Evolutionary conservation across 2,888 invertebrate genomes (phyloP).

Genomic region (Tholera decimalis): DNA sequence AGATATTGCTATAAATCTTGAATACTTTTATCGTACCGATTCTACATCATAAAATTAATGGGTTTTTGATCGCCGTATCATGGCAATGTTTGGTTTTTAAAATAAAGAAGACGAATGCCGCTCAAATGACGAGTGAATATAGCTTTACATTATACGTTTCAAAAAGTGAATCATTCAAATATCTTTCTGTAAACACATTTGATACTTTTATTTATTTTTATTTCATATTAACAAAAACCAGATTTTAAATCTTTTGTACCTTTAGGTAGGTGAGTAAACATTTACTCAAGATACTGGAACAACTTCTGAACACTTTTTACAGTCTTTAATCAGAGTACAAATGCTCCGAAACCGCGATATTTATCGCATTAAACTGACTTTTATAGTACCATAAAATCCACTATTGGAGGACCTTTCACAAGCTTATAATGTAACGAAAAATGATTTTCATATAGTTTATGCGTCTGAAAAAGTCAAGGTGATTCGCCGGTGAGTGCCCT

Average conservation of each 20-base stretch:
- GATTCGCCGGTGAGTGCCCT: slow-evolving; percentile 58
- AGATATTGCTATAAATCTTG: slow-evolving; percentile 28
- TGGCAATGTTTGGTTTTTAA: slow-evolving; percentile 33
- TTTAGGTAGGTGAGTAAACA: background rate
- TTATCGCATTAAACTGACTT: slow-evolving; percentile 24
- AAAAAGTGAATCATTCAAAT: background rate
- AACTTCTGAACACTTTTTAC: slow-evolving; percentile 1
- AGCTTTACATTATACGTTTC: slow-evolving; percentile 5
- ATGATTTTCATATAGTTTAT: slow-evolving; percentile 56
- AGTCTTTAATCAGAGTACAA: slow-evolving; percentile 3
- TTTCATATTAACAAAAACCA: background rate
- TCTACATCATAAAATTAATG: slow-evolving; percentile 48
- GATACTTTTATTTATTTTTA: too few relatives aligned
- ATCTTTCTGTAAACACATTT: background rate
- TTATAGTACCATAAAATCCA: slow-evolving; percentile 48
- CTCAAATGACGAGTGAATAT: slow-evolving; percentile 18
- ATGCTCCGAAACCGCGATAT: background rate
- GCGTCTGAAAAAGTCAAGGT: slow-evolving; percentile 69
- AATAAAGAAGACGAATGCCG: slow-evolving; percentile 22
- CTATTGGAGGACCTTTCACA: slow-evolving; percentile 34
- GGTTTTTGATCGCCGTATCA: slow-evolving; percentile 33
- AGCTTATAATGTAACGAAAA: slow-evolving; percentile 44
- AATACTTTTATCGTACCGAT: slow-evolving; percentile 43
- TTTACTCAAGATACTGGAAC: background rate
- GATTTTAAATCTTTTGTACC: background rate